A percentile compares a stretch with the other conserved stretches of the same genome.
phyloP scores from a whole-genome alignment of 2,113 vertebrate species.

The Melanostigma gelatinosum region DNA sequence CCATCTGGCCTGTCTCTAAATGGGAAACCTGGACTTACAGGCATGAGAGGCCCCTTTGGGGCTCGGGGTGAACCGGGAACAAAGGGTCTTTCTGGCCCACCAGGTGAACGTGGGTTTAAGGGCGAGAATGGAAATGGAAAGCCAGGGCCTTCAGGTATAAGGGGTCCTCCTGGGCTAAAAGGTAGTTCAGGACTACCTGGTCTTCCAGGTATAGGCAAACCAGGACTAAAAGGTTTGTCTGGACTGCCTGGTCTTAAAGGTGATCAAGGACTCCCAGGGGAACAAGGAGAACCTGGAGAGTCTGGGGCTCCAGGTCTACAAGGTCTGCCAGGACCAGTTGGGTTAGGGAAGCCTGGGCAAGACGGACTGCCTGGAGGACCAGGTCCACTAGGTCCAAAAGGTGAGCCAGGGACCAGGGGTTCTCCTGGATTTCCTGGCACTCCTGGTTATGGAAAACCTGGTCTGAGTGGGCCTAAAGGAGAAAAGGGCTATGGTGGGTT shows the following conservation, averaged over 20 bases:
- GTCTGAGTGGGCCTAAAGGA: slow-evolving; percentile 90
- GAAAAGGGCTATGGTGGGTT: slow-evolving; percentile 90
- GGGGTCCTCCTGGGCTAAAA: slow-evolving; percentile 87
- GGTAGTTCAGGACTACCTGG: slow-evolving; percentile 87
- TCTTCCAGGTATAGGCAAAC: slow-evolving; percentile 86
- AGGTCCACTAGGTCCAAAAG: slow-evolving; percentile 89
- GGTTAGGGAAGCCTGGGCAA: slow-evolving; percentile 87
- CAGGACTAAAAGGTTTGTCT: slow-evolving; percentile 89
- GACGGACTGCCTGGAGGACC: slow-evolving; percentile 89
- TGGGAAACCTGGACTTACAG: slow-evolving; percentile 94
- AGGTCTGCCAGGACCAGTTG: slow-evolving; percentile 88
- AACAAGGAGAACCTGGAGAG: slow-evolving; percentile 85
- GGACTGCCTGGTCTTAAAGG: slow-evolving; percentile 90
- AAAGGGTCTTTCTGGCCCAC: slow-evolving; percentile 86
- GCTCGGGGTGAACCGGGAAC: slow-evolving; percentile 90
- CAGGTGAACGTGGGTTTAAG: slow-evolving; percentile 90
- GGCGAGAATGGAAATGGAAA: slow-evolving; percentile 95
- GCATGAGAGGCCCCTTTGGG: slow-evolving; percentile 88
- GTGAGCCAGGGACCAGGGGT: slow-evolving; percentile 89
- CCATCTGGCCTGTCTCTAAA: slow-evolving; percentile 93
- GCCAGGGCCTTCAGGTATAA: slow-evolving; percentile 87
- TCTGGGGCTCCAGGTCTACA: slow-evolving; percentile 86
- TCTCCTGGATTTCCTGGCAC: slow-evolving; percentile 89
- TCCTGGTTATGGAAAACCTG: slow-evolving; percentile 93
- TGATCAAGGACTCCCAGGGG: slow-evolving; percentile 86